These are phyloP conservation scores for Eunapius fragilis DNA, from an alignment of 37 sponge, comb jelly and placozoan genomes.

Conservation along the genomic window DNA sequence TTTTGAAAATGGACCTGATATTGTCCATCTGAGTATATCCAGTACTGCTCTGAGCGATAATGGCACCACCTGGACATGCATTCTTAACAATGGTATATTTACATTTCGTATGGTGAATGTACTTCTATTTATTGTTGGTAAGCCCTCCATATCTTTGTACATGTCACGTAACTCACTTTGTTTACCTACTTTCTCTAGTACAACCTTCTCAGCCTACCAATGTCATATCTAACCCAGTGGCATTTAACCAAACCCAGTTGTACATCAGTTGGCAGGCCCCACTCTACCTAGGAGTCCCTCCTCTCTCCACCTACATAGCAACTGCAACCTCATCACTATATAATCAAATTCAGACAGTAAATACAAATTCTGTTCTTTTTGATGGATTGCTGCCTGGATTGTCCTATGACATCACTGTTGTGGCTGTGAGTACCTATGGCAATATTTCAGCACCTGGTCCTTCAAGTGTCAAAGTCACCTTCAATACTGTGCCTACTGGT, in stretches of 20 bases:
- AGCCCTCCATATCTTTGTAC: too few species aligned
- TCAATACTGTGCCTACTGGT: not conserved
- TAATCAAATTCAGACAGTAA: not conserved
- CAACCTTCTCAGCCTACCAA: not conserved
- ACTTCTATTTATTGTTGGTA: not conserved
- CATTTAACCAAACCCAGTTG: not conserved
- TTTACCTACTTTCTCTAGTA: not conserved
- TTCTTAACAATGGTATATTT: not conserved
- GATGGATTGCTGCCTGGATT: not conserved
- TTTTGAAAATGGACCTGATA: not conserved
- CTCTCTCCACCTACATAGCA: not conserved
- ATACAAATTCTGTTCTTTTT: not conserved
- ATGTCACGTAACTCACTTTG: not conserved
- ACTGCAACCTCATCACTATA: not conserved
- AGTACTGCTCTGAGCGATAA: not conserved
- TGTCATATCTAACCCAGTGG: not conserved
- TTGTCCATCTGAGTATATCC: constrained; percentile 7
- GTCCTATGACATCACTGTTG: not conserved
- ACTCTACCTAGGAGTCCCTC: not conserved
- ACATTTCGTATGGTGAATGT: not conserved
- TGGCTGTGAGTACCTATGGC: not conserved
- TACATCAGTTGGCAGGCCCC: not conserved
- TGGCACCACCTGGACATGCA: constrained; percentile 29
- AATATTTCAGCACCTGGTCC: not conserved
- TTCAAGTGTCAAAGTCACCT: not conserved